Percentiles rank a stretch among this genome's conserved stretches.
Evolutionary conservation across 2,113 vertebrate genomes (phyloP).

Genomic region (Nothoprocta perdicaria): DNA sequence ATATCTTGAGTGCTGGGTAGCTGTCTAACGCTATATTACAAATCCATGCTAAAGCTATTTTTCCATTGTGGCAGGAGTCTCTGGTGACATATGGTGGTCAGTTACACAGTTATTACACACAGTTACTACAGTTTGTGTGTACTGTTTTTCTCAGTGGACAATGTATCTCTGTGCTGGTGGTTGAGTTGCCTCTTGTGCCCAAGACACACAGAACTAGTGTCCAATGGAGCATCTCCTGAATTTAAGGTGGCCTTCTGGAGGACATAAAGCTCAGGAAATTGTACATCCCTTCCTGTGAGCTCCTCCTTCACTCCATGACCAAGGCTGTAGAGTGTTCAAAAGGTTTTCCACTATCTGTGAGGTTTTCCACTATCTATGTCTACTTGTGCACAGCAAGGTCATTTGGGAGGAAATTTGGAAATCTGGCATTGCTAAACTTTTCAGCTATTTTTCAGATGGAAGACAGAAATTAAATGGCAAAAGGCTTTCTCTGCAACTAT

Average conservation of each 20-base stretch:
- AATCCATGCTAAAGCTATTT: background rate
- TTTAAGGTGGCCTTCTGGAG: background rate
- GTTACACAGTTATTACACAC: too few species aligned
- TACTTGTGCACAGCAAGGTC: background rate
- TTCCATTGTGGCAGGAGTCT: background rate
- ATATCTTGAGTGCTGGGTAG: background rate
- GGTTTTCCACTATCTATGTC: background rate
- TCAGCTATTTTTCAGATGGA: background rate
- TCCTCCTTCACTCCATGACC: background rate
- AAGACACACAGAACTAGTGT: background rate
- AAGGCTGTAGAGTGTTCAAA: background rate
- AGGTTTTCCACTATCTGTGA: background rate
- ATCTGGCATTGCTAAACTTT: background rate
- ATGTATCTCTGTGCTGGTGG: background rate
- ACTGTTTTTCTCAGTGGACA: fast-evolving
- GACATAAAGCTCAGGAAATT: background rate
- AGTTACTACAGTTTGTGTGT: background rate
- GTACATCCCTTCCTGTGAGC: background rate
- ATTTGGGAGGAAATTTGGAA: background rate
- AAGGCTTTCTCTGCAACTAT: background rate
- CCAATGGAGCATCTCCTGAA: background rate
- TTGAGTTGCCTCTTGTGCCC: background rate
- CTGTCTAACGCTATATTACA: background rate
- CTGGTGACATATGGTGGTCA: background rate
- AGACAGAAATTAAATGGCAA: background rate